Evolutionary conservation across 2,888 invertebrate species (phyloP), one percentile per base, ranked within the genome.

Genomic region (Andricus quercusramuli): DNA sequence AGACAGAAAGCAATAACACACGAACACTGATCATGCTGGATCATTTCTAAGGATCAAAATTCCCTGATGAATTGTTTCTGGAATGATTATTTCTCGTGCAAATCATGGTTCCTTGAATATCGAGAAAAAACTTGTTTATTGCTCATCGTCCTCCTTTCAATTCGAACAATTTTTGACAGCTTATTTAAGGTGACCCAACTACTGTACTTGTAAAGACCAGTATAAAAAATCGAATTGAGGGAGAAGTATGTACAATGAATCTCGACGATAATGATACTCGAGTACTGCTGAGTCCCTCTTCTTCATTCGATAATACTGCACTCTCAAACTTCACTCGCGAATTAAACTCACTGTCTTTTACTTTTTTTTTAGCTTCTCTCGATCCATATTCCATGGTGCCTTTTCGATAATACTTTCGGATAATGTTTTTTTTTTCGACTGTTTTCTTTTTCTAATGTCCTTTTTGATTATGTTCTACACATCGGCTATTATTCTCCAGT

Each of bases 1-100:
- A 78, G 51, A 79, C n/a, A 56, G 51, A 80, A 47, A 81, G 20
- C 56, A 66, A 62, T 41, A 79, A 87, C 86, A 87, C 86, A 88
- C 85, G 86, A 87, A 88, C 86, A 88, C 87, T 87, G 85, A 85
- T 84, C 88, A 88, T 88, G 88, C 88, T 88, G 85, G 82, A 86
- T 77, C 77, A 44, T 64, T 77, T 20, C 29, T 65, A 77, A 62
- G 77, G 64, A 83, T 85, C 80, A 83, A 82, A 83, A 83, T 29
- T 41, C 29, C 44, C 25, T 64, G 17, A 47, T 47, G 17, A 47
- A 47, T 47, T 47, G 47, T 47, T 47, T 22, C 9, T 64, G 77
- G 80, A 64, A 44, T 44, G 13, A 59, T 64, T 22, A 22, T 17
- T 79, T 64, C 37, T 79, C 66, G 59, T 79, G 29, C 32, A 68